Evolutionary conservation across 2,888 invertebrate genomes (phyloP), one percentile per base, ranked within the genome.

Genomic region (Ennomos quercinarius): DNA sequence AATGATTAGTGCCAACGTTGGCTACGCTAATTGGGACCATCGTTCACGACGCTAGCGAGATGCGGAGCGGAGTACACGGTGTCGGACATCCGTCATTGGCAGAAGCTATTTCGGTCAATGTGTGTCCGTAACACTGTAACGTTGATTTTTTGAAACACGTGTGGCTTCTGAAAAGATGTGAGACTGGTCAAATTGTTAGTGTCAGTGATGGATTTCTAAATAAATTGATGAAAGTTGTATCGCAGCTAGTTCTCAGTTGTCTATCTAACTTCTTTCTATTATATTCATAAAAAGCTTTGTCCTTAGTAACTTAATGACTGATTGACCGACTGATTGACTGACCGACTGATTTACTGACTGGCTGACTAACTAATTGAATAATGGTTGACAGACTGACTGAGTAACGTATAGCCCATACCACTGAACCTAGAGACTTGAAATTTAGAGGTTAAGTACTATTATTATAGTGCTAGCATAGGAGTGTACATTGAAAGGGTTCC

Each of bases 21-120:
- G 65, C 57, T 63, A 58, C 57, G 51, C 63, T 80, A 78, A 78
- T 78, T 77, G 74, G 68, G 53, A 64, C 67, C 67, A 80, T 80
- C 78, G 61, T 66, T 80, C 78, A 78, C 69, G 52, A 36, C 49
- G 51, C 40, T 54, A 17, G 45, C 53, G 41, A 40, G 42, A 17
- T 9, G 39, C 10, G 52, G 13, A 8, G 39, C 10, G 52, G 13
- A 8, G 11, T 8, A 8, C 27, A 10, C 37, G 12, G 43, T 35
- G 36, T 17, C 38, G 27, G 34, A 41, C 49, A 49, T 49, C 49
- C 49, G 49, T 39, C 40, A 49, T 34, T 49, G 49, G 49, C 49
- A 66, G 53, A 61, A 61, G 61, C 62, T 61, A 63, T 63, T 66
- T 36, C 44, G 52, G 43, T 46, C 40, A 41, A 48, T n/a, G 38